phyloP scores from a whole-genome alignment of 2,888 invertebrate genomes.

The Drosophila cyrtoloma region DNA sequence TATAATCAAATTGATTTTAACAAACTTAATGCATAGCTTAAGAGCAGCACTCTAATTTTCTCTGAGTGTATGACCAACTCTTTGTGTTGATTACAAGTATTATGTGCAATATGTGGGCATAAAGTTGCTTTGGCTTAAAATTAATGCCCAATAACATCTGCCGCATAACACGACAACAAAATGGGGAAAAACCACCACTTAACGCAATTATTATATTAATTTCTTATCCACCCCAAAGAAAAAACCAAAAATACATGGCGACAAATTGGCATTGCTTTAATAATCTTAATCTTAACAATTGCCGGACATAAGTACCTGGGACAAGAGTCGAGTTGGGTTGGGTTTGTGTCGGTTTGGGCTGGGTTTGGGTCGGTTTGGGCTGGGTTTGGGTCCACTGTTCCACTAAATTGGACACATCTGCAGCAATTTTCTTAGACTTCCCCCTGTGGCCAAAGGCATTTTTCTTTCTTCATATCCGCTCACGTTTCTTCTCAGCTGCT shows the following conservation, averaged over 20 bases:
- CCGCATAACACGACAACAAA: constrained; percentile 25
- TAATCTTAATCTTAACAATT: constrained; percentile 58
- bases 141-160: constrained; percentile 21
- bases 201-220: constrained; percentile 76
- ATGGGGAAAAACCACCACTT: constrained; percentile 57
- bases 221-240: constrained; percentile 48
- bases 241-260: not conserved
- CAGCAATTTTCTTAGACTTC: constrained; percentile 48
- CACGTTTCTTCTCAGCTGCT: constrained; percentile 16
- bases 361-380: constrained; percentile 25
- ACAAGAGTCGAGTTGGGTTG: constrained; percentile 14
- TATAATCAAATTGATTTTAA: not conserved
- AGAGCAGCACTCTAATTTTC: not conserved
- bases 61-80: constrained; percentile 5
- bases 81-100: constrained; percentile 5
- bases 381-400: constrained; percentile 51
- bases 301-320: constrained; percentile 56
- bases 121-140: constrained; percentile 4
- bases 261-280: constrained; percentile 30
- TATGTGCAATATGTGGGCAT: constrained; percentile 7
- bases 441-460: constrained; percentile 37
- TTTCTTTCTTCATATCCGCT: constrained; percentile 40
- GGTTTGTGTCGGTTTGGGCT: not conserved
- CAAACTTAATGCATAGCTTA: not conserved
- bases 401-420: constrained; percentile 79